These are phyloP conservation scores for Leptothorax acervorum DNA, from an alignment of 2,888 invertebrate genomes.

Conservation along the genomic window DNA sequence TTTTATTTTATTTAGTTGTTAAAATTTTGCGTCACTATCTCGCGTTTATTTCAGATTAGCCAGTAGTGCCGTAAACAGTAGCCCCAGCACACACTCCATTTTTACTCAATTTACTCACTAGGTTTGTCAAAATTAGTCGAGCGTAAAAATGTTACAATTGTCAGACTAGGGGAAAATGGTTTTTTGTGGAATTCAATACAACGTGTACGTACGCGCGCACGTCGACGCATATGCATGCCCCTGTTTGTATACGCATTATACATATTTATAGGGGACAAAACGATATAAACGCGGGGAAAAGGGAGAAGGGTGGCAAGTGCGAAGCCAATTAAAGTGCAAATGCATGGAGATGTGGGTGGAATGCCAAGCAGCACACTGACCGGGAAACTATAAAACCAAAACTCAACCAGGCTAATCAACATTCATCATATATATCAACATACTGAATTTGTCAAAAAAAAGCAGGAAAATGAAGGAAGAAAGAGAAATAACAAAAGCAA, in stretches of 20 bases:
- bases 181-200: slow-evolving; percentile 47
- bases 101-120: slow-evolving; percentile 59
- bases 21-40: neutral
- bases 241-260: slow-evolving; percentile 65
- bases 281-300: slow-evolving; percentile 50
- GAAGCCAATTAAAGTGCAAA: slow-evolving; percentile 84
- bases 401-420: slow-evolving; percentile 68
- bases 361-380: slow-evolving; percentile 81
- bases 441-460: neutral
- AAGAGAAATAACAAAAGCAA: neutral
- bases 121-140: slow-evolving; percentile 59
- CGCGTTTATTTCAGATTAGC: neutral
- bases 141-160: slow-evolving; percentile 67
- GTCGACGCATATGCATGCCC: slow-evolving; percentile 38
- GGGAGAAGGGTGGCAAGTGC: slow-evolving; percentile 58
- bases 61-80: neutral
- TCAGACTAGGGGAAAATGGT: slow-evolving; percentile 71
- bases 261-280: slow-evolving; percentile 76
- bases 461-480: neutral
- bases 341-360: slow-evolving; percentile 82
- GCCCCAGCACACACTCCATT: neutral
- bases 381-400: slow-evolving; percentile 79
- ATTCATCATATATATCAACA: slow-evolving; percentile 29
- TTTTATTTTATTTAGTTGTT: neutral
- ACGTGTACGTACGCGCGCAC: slow-evolving; percentile 7